Evolutionary conservation across 1,140 invertebrate species (phyloP).

Genomic region (Diploscapter pachys): DNA sequence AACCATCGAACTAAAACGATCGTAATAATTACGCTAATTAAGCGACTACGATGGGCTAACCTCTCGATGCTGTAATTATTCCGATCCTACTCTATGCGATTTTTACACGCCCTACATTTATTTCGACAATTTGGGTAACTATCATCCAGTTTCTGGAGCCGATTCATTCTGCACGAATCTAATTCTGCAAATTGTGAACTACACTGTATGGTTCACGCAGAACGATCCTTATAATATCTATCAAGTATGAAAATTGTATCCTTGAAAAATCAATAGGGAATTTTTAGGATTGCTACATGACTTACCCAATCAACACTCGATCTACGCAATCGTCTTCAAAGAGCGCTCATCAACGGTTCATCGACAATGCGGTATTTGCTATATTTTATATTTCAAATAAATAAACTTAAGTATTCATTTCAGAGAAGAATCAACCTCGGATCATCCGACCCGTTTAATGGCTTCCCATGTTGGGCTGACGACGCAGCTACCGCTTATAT

Average conservation of each 20-base stretch:
- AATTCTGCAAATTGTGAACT: conserved; percentile 25
- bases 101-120: conserved; percentile 32
- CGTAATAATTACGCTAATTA: neutral
- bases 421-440: conserved; percentile 25
- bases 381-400: neutral
- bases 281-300: too few relatives aligned
- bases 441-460: conserved; percentile 35
- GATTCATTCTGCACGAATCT: conserved; percentile 19
- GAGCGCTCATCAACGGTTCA: neutral
- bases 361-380: conserved; percentile 1
- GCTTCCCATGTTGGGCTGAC: conserved; percentile 34
- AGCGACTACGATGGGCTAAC: conserved; percentile 29
- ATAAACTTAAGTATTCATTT: neutral
- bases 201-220: conserved; percentile 25
- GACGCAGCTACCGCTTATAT: conserved; percentile 30
- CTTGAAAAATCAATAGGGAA: too few relatives aligned
- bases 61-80: conserved; percentile 15
- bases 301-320: too few relatives aligned
- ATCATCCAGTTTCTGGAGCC: conserved; percentile 4
- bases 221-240: conserved; percentile 36
- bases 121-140: conserved; percentile 33
- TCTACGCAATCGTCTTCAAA: neutral
- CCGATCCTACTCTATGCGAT: conserved; percentile 30
- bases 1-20: neutral
- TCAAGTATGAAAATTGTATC: conserved; percentile 25